Base-by-base conservation (phyloP, 2,888 invertebrate genomes). In the Calameuta pallipes region DNA sequence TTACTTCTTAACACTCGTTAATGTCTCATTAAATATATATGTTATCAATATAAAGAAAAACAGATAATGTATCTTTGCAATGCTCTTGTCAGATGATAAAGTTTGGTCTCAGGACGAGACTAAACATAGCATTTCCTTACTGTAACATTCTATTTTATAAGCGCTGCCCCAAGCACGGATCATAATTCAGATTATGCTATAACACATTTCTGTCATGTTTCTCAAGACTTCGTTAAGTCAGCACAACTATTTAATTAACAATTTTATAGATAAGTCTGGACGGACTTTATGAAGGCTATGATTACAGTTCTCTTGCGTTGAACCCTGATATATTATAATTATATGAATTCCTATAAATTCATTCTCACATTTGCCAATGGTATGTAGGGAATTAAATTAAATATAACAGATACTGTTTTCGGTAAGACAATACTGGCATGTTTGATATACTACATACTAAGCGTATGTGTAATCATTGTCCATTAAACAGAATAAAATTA, bases 101-200 rank as follows among this genome's bases (percentile, higher is more conserved):
- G 86, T 89, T 89, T 87, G 86, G 89, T 91, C 91, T 91, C 90
- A 75, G 69, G 75, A 80, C 84, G 87, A 91, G 91, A 91, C 90
- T 86, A 88, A 90, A 90, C 90, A 87, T 89, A 90, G 89, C 89
- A 90, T 89, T 87, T 80, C 80, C 78, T 82, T 80, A 75, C 79
- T 81, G 76, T 83, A 82, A 78, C 81, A 80, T 78, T 75, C 76
- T 83, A 78, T 79, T 79, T 80, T 78, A 77, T 80, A 82, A 74
- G 73, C 73, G 74, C 76, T 78, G 81, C 79, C 79, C 82, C 76
- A 76, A 79, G 82, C 80, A 84, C 83, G 83, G 83, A 85, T 86
- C 84, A 85, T 84, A 80, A 83, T 78, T 80, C 75, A 81, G 73
- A 76, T 74, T 68, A 75, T 76, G 71, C 73, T 73, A 76, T 71